These are phyloP conservation scores for Catocala nupta DNA, from an alignment of 2,888 invertebrate species.

Conservation along the genomic window DNA sequence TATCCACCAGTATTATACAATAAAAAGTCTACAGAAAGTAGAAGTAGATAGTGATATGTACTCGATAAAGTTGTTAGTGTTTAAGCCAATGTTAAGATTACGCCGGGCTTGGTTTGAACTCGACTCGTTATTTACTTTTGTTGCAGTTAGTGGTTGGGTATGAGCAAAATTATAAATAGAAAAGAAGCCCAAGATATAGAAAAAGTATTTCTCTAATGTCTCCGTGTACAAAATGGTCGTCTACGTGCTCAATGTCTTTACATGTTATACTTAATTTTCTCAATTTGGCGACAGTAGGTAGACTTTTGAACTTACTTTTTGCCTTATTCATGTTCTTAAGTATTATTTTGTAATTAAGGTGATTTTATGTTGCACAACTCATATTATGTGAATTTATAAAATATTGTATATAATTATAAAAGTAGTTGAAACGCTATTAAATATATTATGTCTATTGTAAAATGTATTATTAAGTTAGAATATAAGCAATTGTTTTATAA, in stretches of 20 bases:
- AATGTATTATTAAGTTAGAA: slow-evolving; percentile 69
- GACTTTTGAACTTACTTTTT: slow-evolving; percentile 6
- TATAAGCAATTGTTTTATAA: slow-evolving; percentile 84
- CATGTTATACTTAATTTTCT: slow-evolving; percentile 21
- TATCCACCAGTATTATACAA: slow-evolving; percentile 73
- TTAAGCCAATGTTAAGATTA: no score
- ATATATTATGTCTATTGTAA: slow-evolving; percentile 75
- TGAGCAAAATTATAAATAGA: no score
- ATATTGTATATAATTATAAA: slow-evolving; percentile 64
- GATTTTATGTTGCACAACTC: slow-evolving; percentile 45
- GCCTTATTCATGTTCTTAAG: slow-evolving; percentile 28
- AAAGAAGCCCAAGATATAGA: no score
- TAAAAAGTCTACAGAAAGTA: slow-evolving; percentile 62
- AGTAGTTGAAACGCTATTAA: slow-evolving; percentile 75
- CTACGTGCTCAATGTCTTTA: slow-evolving; percentile 11
- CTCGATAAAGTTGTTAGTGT: slow-evolving; percentile 55
- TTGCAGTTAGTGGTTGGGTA: no score
- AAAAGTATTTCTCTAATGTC: background rate
- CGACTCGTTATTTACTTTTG: no score
- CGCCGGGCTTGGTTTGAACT: no score
- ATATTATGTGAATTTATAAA: slow-evolving; percentile 63
- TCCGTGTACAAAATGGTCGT: background rate
- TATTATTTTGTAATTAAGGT: slow-evolving; percentile 21
- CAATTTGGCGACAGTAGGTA: slow-evolving; percentile 20
- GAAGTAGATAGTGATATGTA: slow-evolving; percentile 50